Evolutionary conservation across 2,113 vertebrate species (phyloP).

Genomic region (Nymphicus hollandicus): DNA sequence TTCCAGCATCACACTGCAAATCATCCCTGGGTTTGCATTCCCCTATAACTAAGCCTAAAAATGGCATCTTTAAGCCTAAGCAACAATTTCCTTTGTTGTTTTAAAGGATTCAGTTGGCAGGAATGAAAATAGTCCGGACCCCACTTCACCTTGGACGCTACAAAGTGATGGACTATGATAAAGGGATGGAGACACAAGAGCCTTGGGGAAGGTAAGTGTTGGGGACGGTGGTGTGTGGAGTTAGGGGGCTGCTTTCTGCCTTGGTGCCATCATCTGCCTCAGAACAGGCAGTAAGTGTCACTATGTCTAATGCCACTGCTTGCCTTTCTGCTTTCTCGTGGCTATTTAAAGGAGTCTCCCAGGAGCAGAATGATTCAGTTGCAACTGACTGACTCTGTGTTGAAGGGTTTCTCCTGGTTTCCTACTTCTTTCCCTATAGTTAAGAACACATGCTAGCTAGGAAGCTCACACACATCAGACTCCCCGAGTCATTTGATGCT

Average conservation of each 20-base stretch:
- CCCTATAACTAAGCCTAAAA: background rate
- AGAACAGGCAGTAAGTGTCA: background rate
- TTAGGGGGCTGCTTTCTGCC: background rate
- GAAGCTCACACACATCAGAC: background rate
- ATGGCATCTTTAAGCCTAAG: background rate
- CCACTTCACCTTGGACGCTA: constrained; percentile 63
- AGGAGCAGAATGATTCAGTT: background rate
- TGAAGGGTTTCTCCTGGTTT: background rate
- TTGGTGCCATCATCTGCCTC: background rate
- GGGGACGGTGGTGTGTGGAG: background rate
- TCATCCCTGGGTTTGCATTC: background rate
- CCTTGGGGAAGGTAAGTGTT: constrained; percentile 43
- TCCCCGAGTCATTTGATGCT: background rate
- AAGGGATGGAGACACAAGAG: background rate
- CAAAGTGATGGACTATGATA: constrained; percentile 51
- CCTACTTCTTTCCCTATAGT: background rate
- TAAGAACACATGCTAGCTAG: background rate
- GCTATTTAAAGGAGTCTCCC: background rate
- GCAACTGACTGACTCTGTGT: background rate
- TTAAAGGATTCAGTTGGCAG: constrained; percentile 66
- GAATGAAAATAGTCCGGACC: constrained; percentile 65
- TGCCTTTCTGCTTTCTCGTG: background rate
- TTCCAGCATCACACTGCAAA: background rate
- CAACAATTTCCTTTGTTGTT: background rate
- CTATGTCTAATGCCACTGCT: background rate